A percentile compares a stretch with the other conserved stretches of the same genome.
phyloP scores from a whole-genome alignment of 2,797 vertebrate species.

The Gephyroberyx darwinii region DNA sequence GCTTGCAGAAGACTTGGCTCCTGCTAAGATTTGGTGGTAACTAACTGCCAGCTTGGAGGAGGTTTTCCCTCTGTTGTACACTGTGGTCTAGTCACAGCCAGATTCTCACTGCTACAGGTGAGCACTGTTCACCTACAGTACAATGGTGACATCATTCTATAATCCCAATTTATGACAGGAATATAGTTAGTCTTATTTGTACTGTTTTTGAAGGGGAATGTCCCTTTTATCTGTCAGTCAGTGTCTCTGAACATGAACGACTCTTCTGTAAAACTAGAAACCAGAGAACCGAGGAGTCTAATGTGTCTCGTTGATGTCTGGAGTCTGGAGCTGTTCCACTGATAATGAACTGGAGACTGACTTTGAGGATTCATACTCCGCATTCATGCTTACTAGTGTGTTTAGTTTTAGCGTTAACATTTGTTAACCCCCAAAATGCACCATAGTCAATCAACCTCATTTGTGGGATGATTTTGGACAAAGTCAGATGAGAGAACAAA shows the following conservation, averaged over 20 bases:
- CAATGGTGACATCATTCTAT: slow-evolving; percentile 34
- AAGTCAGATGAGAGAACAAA: not conserved
- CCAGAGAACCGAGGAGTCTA: slow-evolving; percentile 30
- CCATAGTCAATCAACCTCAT: slow-evolving; percentile 1
- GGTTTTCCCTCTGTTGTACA: slow-evolving; percentile 46
- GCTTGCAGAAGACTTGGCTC: slow-evolving; percentile 60
- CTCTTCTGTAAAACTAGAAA: slow-evolving; percentile 36
- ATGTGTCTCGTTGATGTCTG: slow-evolving; percentile 39
- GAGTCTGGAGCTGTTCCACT: slow-evolving; percentile 26
- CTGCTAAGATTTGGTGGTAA: slow-evolving; percentile 62
- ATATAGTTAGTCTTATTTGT: not conserved
- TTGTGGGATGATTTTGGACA: slow-evolving; percentile 24
- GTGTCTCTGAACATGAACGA: not conserved
- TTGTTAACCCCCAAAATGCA: slow-evolving; percentile 7
- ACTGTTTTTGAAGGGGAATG: not conserved
- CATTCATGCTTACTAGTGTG: not conserved
- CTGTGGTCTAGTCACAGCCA: slow-evolving; percentile 38
- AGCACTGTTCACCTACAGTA: slow-evolving; percentile 25
- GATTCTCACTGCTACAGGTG: slow-evolving; percentile 39
- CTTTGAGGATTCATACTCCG: no score
- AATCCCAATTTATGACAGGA: not conserved
- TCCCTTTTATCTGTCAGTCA: not conserved
- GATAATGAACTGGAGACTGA: no score
- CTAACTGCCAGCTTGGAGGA: slow-evolving; percentile 41
- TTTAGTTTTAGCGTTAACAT: slow-evolving; percentile 27